Evolutionary conservation across 2,113 vertebrate genomes (phyloP).

Genomic region (Clarias batrachus): DNA sequence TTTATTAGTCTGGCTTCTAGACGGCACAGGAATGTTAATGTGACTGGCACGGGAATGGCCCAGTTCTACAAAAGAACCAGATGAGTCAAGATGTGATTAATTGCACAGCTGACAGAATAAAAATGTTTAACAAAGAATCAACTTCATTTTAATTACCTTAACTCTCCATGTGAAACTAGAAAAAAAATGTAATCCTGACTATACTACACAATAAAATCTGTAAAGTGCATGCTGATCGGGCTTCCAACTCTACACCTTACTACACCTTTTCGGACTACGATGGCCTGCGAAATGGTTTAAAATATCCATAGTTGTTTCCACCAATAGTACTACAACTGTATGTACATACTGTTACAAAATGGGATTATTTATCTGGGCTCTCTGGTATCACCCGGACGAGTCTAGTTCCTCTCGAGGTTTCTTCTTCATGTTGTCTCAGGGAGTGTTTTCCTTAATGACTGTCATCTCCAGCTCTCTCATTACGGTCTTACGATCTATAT

Average conservation of each 20-base stretch:
- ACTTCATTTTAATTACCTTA: not conserved
- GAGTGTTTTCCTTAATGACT: no score
- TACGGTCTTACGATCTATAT: no score
- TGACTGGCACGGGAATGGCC: not conserved
- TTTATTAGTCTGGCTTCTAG: not conserved
- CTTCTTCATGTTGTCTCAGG: no score
- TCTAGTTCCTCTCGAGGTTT: no score
- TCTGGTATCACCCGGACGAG: no score
- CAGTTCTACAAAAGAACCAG: not conserved
- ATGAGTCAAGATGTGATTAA: not conserved
- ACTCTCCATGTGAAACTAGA: not conserved
- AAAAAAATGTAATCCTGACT: not conserved
- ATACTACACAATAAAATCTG: not conserved
- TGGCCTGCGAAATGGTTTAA: not conserved
- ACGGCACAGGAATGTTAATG: not conserved
- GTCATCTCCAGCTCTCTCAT: no score
- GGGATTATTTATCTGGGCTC: no score
- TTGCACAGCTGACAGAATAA: not conserved
- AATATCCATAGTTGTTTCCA: not conserved
- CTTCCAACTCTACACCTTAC: not conserved
- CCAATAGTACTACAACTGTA: not conserved
- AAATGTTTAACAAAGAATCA: not conserved
- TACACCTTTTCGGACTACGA: not conserved
- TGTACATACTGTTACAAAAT: no score
- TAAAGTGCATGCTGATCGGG: not conserved